Base-by-base conservation (phyloP, 2,888 invertebrate genomes). In the Notocelia uddmanniana region DNA sequence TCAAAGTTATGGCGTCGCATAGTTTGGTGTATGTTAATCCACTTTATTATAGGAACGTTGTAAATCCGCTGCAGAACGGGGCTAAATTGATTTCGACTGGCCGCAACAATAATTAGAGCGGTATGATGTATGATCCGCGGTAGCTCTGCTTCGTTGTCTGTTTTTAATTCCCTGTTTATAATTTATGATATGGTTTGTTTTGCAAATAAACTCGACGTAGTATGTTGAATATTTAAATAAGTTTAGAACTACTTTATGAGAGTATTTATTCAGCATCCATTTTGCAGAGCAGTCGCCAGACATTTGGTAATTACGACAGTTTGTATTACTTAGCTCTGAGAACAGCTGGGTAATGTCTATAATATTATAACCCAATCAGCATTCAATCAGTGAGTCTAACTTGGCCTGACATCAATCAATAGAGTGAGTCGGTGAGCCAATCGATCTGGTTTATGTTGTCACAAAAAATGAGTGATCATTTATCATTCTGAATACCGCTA, bases 21-120 rank as follows among this genome's bases (percentile, higher is more conserved):
- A 76, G 80, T 77, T 81, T 75, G 69, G 75, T 75, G 76, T 77
- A 80, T 79, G 80, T 82, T 85, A 86, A 88, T 88, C 83, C 82
- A 82, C 87, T 89, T 89, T 88, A 87, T 86, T 86, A 83, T 82
- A 84, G 83, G 85, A 85, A 85, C 82, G 81, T 82, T 81, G 83
- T 85, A 84, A 88, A 88, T 89, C 81, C 81, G 82, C 81, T 78
- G 75, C 74, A 77, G 78, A 80, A 79, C 78, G 77, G 77, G 77
- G 80, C 81, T 81, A 83, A 87, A 91, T 89, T 89, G 89, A 90
- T 89, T 90, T 85, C 85, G 89, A 89, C 83, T 81, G 77, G 81
- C 84, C 82, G 82, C 85, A 84, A 86, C 81, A 88, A 88, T 90
- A 89, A 90, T 90, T 89, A 87, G 86, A 86, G 84, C 83, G 78